phyloP scores from a whole-genome alignment of 2,888 invertebrate species.

The Cheiracanthium punctorium region DNA sequence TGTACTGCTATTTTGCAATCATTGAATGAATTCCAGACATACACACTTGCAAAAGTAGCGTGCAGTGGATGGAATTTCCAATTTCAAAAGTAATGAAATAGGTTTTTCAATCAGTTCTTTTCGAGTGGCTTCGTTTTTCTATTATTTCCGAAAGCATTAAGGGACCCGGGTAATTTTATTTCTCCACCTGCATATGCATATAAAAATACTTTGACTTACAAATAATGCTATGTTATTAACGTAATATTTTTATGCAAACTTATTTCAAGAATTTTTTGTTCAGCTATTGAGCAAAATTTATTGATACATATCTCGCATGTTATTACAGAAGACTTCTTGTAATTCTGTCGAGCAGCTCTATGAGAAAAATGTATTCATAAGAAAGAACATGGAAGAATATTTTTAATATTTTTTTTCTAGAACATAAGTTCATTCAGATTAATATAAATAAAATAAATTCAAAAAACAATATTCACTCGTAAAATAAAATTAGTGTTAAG shows the following conservation, averaged over 20 bases:
- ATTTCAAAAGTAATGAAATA: constrained; percentile 61
- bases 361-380: no score
- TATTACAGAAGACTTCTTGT: no score
- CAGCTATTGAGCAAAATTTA: no score
- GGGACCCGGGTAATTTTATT: background rate
- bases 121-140: background rate
- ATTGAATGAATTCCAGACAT: background rate
- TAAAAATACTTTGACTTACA: background rate
- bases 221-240: background rate
- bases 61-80: constrained; percentile 21
- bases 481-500: no score
- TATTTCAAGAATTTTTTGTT: background rate
- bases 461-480: no score
- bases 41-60: background rate
- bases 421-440: no score
- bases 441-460: no score
- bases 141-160: constrained; percentile 3
- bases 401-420: no score
- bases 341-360: no score
- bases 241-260: background rate
- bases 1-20: constrained; percentile 19
- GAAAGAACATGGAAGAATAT: no score
- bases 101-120: constrained; percentile 54
- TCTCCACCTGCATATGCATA: background rate
- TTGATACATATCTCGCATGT: no score